Evolutionary conservation across 2,888 invertebrate species (phyloP).

Genomic region (Deilephila porcellus): DNA sequence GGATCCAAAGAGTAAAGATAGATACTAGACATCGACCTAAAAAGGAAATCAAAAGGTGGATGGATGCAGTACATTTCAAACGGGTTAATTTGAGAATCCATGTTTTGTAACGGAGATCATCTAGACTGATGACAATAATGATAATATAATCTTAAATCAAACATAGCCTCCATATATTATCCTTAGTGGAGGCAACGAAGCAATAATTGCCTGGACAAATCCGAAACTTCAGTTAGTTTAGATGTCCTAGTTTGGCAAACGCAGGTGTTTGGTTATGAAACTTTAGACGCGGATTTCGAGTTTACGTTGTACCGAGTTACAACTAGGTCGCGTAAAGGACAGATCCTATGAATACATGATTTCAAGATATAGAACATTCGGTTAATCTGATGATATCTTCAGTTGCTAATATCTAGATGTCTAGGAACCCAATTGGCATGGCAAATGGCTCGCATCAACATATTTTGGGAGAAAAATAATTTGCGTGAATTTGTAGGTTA

Average conservation of each 20-base stretch:
- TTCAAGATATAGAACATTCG: neutral
- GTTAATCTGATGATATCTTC: neutral
- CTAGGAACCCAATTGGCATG: neutral
- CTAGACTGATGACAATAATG: too few species aligned
- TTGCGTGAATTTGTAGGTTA: too few species aligned
- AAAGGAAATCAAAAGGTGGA: too few species aligned
- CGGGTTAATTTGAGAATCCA: too few species aligned
- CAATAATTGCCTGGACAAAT: neutral
- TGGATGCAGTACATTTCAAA: too few species aligned
- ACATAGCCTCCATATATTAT: neutral
- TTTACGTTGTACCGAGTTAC: neutral
- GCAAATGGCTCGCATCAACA: too few species aligned
- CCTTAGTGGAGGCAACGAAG: neutral
- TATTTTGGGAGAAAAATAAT: too few species aligned
- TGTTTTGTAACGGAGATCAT: too few species aligned
- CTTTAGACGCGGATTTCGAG: constrained; percentile 18
- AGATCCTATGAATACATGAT: neutral
- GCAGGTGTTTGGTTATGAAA: constrained; percentile 22
- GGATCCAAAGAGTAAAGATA: too few species aligned
- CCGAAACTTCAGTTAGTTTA: neutral
- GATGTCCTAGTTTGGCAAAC: constrained; percentile 11
- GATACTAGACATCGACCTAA: too few species aligned
- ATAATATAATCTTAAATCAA: too few species aligned
- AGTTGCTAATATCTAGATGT: neutral
- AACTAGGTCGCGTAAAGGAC: constrained; percentile 10